Evolutionary conservation across 2,888 invertebrate genomes (phyloP), one percentile per base, ranked within the genome.

Genomic region (Cryptocephalus primarius): DNA sequence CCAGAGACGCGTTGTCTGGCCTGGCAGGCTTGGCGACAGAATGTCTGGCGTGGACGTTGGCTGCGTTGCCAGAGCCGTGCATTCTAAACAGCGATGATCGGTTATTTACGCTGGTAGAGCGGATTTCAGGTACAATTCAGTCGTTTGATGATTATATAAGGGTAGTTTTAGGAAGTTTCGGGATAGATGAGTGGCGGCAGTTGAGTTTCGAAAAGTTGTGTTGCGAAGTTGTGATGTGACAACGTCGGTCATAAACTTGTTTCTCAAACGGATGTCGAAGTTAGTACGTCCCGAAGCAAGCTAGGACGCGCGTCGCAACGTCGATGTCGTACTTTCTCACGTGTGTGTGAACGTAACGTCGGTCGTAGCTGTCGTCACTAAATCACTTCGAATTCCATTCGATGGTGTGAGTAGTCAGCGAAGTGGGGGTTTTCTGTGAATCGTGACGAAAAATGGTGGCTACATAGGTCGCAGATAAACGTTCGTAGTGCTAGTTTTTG

Each of bases 1-100:
- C 58, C 55, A 78, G 78, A 81, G 83, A 82, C 83, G 82, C 78
- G 77, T 75, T 82, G 83, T 85, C 85, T 82, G 81, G 83, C 78
- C 76, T 79, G 78, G 77, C 81, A 75, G 78, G 82, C 78, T 82
- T 79, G 88, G 88, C 88, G 88, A 88, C 88, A 88, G 86, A 85
- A 84, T 88, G 88, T 88, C 88, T 88, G 86, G 86, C 82, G 78
- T 82, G 82, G 83, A 79, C 80, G 73, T 54, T 65, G 67, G 76
- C 83, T 67, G 54, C 71, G 85, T 81, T 85, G 84, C 78, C 83
- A 72, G 57, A 61, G 65, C 64, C 65, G 66, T 74, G 60, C 76
- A 78, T 70, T 68, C 68, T 67, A 57, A 51, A 53, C 48, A 33
- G 13, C 31, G 3, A 1, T 10, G 9, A 4, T 4, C 10, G 10